phyloP scores from a whole-genome alignment of 2,888 invertebrate species.

The Plebejus argus region DNA sequence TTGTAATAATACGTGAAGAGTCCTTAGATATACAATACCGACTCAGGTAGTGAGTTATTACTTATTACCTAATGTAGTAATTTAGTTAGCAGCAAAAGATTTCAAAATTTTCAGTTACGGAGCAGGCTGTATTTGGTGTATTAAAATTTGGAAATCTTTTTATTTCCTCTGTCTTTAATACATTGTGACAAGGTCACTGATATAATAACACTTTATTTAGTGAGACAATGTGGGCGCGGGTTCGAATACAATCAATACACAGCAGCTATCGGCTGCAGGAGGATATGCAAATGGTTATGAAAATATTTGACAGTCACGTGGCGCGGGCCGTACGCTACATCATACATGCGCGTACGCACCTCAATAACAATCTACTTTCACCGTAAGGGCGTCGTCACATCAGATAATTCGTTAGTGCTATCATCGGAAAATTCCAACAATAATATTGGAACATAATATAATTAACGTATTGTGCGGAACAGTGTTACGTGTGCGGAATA shows the following conservation, averaged over 20 bases:
- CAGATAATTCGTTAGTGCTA: constrained; percentile 42
- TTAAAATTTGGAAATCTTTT: background rate
- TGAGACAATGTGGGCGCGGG: constrained; percentile 1
- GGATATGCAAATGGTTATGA: constrained; percentile 30
- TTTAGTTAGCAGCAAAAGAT: too few species aligned
- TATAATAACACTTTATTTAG: background rate
- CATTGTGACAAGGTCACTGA: background rate
- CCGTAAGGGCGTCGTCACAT: constrained; percentile 66
- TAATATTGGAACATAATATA: constrained; percentile 34
- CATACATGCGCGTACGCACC: constrained; percentile 60
- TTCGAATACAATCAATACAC: background rate
- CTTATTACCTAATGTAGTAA: too few species aligned
- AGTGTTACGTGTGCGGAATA: constrained; percentile 1
- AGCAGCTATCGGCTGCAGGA: background rate
- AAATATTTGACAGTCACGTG: constrained; percentile 43
- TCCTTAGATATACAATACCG: too few species aligned
- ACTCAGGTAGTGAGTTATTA: too few species aligned
- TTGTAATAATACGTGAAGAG: background rate
- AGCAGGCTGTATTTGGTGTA: background rate
- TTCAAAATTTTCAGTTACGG: too few species aligned
- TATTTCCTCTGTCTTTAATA: background rate
- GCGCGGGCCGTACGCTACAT: constrained; percentile 47
- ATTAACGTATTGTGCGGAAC: constrained; percentile 27
- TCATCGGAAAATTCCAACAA: constrained; percentile 43
- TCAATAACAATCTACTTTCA: constrained; percentile 72